These are phyloP conservation scores for Brachionus sp. DNA, from an alignment of 1,140 invertebrate species.

Conservation along the genomic window DNA sequence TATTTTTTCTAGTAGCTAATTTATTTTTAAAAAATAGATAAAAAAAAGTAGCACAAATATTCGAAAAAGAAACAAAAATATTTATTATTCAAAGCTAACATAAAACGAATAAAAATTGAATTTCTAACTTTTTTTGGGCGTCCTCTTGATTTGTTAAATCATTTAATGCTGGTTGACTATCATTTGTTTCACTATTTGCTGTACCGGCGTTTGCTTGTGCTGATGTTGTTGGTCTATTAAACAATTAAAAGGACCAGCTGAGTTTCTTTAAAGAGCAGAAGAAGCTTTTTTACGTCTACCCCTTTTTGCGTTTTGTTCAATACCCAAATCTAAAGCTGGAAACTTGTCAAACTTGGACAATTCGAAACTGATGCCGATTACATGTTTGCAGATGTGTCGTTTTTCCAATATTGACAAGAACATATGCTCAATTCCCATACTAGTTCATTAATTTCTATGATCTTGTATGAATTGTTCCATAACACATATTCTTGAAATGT, in stretches of 20 bases:
- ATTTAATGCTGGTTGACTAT: too few relatives aligned
- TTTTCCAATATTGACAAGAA: not conserved
- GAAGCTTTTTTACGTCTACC: too few relatives aligned
- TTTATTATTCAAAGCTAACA: too few relatives aligned
- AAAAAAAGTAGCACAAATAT: too few relatives aligned
- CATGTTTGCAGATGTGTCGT: not conserved
- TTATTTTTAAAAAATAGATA: too few relatives aligned
- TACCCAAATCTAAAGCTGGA: not conserved
- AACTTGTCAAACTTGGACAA: not conserved
- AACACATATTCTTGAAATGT: not conserved
- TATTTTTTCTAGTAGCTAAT: too few relatives aligned
- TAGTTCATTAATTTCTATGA: not conserved
- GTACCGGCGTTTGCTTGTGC: too few relatives aligned
- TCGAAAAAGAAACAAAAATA: conserved; percentile 40
- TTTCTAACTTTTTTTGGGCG: conserved; percentile 62
- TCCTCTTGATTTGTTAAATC: too few relatives aligned
- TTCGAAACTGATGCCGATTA: not conserved
- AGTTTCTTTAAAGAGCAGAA: too few relatives aligned
- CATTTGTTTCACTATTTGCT: too few relatives aligned
- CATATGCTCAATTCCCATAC: not conserved
- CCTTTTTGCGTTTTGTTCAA: conserved; percentile 44
- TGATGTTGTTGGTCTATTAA: too few relatives aligned
- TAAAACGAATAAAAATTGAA: not conserved
- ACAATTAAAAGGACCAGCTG: too few relatives aligned
- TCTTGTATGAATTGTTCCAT: not conserved